phyloP scores from a whole-genome alignment of 2,888 invertebrate species.

The Rotaria sp. region DNA sequence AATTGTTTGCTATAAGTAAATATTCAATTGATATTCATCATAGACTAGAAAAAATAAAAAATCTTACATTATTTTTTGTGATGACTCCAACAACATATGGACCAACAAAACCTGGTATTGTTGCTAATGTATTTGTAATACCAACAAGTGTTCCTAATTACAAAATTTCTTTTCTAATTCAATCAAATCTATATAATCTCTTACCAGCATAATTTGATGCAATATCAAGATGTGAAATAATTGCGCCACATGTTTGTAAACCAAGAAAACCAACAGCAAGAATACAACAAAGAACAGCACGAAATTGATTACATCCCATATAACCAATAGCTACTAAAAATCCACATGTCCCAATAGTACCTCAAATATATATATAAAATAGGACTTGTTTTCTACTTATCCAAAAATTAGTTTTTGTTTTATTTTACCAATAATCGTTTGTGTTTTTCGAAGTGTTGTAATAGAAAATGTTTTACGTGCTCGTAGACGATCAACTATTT shows the following conservation, averaged over 20 bases:
- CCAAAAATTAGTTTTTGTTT: background rate
- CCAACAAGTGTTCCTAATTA: background rate
- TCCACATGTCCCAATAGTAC: background rate
- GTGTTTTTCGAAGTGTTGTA: slow-evolving; percentile 26
- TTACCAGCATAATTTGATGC: slow-evolving; percentile 48
- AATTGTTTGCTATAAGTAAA: slow-evolving; percentile 15
- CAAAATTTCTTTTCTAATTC: no score
- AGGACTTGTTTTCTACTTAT: no score
- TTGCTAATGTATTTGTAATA: slow-evolving; percentile 1
- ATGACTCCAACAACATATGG: background rate
- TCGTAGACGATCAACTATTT: no score
- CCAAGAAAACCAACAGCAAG: slow-evolving; percentile 2
- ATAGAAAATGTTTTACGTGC: background rate
- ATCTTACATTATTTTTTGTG: slow-evolving; percentile 6
- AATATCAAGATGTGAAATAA: slow-evolving; percentile 50
- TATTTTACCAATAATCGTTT: background rate
- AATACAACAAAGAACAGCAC: background rate
- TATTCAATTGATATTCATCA: background rate
- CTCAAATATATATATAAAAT: background rate
- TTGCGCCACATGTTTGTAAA: slow-evolving; percentile 43
- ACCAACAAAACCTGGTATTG: slow-evolving; percentile 24
- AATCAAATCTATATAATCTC: no score
- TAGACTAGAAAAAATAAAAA: no score
- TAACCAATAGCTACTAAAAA: slow-evolving; percentile 17
- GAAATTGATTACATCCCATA: background rate